Percentiles rank a stretch among this genome's conserved stretches.
Evolutionary conservation across 2,113 vertebrate genomes (phyloP).

Genomic region (Phycodurus eques): DNA sequence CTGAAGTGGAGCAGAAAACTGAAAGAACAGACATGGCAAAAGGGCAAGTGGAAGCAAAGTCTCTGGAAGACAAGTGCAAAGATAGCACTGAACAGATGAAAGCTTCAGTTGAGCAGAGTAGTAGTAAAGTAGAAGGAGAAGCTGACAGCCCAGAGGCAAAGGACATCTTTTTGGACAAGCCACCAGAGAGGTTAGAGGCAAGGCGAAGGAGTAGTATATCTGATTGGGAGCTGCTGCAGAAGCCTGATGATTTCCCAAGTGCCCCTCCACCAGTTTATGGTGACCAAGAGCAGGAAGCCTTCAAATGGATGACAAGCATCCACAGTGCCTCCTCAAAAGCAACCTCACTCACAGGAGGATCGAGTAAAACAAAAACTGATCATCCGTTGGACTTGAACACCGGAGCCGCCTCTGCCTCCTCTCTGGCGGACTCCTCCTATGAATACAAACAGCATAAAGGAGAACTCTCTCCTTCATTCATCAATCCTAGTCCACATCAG

Average conservation of each 20-base stretch:
- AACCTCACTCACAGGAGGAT: slow-evolving; percentile 53
- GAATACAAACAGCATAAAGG: slow-evolving; percentile 81
- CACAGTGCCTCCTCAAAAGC: slow-evolving; percentile 71
- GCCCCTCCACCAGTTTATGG: slow-evolving; percentile 52
- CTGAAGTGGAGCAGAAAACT: slow-evolving; percentile 14
- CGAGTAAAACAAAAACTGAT: slow-evolving; percentile 56
- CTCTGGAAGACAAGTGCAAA: slow-evolving; percentile 33
- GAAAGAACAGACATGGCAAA: not conserved
- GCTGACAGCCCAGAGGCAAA: slow-evolving; percentile 27
- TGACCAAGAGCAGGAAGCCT: slow-evolving; percentile 49
- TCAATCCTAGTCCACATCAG: slow-evolving; percentile 85
- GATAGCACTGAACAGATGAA: slow-evolving; percentile 29
- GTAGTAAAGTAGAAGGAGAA: slow-evolving; percentile 32
- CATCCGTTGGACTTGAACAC: slow-evolving; percentile 73
- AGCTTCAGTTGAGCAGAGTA: slow-evolving; percentile 25
- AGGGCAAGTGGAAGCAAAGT: not conserved
- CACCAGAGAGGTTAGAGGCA: slow-evolving; percentile 58
- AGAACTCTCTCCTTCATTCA: slow-evolving; percentile 91
- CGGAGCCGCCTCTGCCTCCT: slow-evolving; percentile 55
- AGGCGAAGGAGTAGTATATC: slow-evolving; percentile 68
- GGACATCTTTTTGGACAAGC: slow-evolving; percentile 45
- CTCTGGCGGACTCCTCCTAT: slow-evolving; percentile 67
- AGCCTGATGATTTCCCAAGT: slow-evolving; percentile 55
- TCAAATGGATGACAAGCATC: slow-evolving; percentile 58
- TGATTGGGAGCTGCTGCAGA: slow-evolving; percentile 64